Evolutionary conservation across 2,113 vertebrate genomes (phyloP), one percentile per base, ranked within the genome.

Genomic region (Trogon surrucura): DNA sequence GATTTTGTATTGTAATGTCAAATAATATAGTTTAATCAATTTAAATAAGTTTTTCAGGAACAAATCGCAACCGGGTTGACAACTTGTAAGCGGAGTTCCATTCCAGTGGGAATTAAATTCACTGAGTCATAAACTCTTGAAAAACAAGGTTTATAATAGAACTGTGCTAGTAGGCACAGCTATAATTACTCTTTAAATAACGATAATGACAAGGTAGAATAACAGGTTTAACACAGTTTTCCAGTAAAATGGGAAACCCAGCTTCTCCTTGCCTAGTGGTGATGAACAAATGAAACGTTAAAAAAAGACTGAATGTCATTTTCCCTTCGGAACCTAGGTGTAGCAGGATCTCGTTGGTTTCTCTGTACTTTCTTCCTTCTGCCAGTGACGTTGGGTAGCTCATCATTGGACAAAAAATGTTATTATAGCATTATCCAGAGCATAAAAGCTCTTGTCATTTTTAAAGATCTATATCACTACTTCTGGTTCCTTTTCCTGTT

Each of bases 101-200:
- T 95, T 96, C 66, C 80, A 95, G 30, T 36, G 45, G 53, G 66
- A 95, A 95, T 95, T 94, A 90, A 94, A 96, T 93, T 78, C 38
- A 73, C 54, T 85, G 64, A 97, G 80, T 97, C 95, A 96, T 94
- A 94, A 91, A 80, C 25, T 80, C 25, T 51, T 87, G 26, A 93
- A 93, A 93, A 97, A 74, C 66, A 85, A 85, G 17, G 25, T 64
- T 91, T 88, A 22, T 75, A 95, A 95, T 77, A 96, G 85, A 96
- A 92, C 47, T n/a, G 6, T 93, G 51, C 80, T 91, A 80, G 56
- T 22, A 95, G 72, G 74, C 65, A 87, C 48, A 90, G 54, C 77
- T 97, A 62, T 96, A 97, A 94, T 97, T 97, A 95, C 51, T 81
- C 50, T 96, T 96, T 91, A 94, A 90, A 93, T 89, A 96, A 96